Evolutionary conservation across 2,113 vertebrate species (phyloP).

Genomic region (Hippoglossus stenolepis): DNA sequence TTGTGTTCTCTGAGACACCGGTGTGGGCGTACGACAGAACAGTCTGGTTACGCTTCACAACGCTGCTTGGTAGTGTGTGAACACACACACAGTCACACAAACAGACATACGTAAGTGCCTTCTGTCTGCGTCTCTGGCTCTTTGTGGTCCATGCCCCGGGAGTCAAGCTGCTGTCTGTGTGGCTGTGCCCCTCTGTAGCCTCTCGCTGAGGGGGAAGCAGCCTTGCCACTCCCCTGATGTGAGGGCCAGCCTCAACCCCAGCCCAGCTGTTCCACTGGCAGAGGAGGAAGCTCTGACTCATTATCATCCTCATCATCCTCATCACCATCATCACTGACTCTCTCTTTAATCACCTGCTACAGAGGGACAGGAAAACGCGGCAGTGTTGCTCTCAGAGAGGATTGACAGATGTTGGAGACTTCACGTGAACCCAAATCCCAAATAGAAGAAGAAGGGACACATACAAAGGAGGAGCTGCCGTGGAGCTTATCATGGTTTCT

Average conservation of each 20-base stretch:
- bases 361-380: slow-evolving; percentile 21
- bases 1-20: slow-evolving; percentile 70
- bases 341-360: slow-evolving; percentile 44
- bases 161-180: slow-evolving; percentile 74
- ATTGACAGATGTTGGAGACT: slow-evolving; percentile 37
- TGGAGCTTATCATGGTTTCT: slow-evolving; percentile 36
- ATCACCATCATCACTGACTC: not conserved
- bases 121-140: slow-evolving; percentile 69
- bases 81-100: slow-evolving; percentile 41
- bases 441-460: slow-evolving; percentile 11
- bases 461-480: slow-evolving; percentile 19
- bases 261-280: slow-evolving; percentile 56
- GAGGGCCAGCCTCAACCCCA: slow-evolving; percentile 42
- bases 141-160: slow-evolving; percentile 66
- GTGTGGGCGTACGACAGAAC: slow-evolving; percentile 77
- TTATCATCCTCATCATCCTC: not conserved
- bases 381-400: not conserved
- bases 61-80: slow-evolving; percentile 60
- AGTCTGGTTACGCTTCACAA: slow-evolving; percentile 79
- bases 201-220: slow-evolving; percentile 47
- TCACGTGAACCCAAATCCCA: slow-evolving; percentile 36
- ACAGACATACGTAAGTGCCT: slow-evolving; percentile 56
- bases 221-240: slow-evolving; percentile 36
- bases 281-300: slow-evolving; percentile 45
- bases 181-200: slow-evolving; percentile 62